A percentile compares a stretch with the other conserved stretches of the same genome.
Evolutionary conservation across 37 sponge, comb jelly and placozoan species (phyloP).

Genomic region (Aplysina aerophoba): DNA sequence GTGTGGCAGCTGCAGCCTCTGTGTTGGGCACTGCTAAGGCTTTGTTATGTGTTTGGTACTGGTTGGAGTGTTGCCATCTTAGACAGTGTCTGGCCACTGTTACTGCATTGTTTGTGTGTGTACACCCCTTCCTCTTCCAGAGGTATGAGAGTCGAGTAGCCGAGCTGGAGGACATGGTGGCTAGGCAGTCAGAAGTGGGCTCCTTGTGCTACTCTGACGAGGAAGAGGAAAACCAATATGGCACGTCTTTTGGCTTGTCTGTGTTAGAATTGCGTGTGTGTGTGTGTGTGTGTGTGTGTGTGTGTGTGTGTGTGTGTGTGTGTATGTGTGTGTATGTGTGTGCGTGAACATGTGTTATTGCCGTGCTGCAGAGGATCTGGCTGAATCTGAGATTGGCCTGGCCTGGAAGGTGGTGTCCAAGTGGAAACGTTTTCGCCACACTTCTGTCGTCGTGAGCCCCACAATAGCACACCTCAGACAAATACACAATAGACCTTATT

Average conservation of each 20-base stretch:
- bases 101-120: neutral
- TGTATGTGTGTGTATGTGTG: neutral
- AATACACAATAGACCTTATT: no score
- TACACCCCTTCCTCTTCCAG: conserved; percentile 10
- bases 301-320: neutral
- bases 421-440: conserved; percentile 83
- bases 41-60: no score
- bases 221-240: neutral
- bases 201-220: neutral
- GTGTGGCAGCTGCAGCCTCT: no score
- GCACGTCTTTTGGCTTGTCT: neutral
- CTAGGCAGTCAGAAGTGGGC: conserved; percentile 44
- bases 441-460: conserved; percentile 60
- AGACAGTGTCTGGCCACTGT: neutral
- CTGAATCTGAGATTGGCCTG: conserved; percentile 37
- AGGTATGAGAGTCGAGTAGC: conserved; percentile 54
- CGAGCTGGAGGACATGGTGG: conserved; percentile 42
- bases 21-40: no score
- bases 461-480: no score
- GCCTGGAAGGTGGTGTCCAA: conserved; percentile 50
- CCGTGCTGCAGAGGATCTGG: conserved; percentile 46
- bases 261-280: neutral
- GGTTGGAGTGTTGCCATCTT: no score
- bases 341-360: neutral
- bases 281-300: conserved; percentile 2